Percentiles rank a stretch among this genome's conserved stretches.
phyloP scores from a whole-genome alignment of 2,888 invertebrate species.

The Trichogramma dendrolimi region DNA sequence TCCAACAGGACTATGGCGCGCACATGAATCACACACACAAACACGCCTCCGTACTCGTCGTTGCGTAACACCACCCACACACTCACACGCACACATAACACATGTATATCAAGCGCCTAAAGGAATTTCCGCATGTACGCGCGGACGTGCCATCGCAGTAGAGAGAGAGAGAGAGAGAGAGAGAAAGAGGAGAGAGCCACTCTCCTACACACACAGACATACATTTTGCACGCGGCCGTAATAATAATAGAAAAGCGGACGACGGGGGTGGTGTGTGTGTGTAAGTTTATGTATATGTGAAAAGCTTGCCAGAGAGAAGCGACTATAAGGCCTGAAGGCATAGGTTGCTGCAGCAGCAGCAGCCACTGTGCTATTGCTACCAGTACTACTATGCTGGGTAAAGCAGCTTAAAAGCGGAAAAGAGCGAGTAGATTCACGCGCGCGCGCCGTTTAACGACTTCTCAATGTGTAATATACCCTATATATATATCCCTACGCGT shows the following conservation, averaged over 20 bases:
- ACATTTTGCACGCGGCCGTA: neutral
- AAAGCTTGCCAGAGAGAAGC: neutral
- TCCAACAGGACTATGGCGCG: too few relatives aligned
- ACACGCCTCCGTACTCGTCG: too few relatives aligned
- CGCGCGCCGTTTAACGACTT: constrained; percentile 12
- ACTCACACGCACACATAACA: neutral
- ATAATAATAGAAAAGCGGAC: neutral
- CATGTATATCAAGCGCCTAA: constrained; percentile 15
- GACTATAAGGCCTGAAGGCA: neutral
- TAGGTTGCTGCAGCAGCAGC: neutral
- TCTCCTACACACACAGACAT: neutral
- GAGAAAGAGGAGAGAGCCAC: neutral
- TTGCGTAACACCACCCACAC: too few relatives aligned
- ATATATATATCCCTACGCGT: too few relatives aligned
- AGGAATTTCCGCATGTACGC: constrained; percentile 20
- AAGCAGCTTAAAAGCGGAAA: too few relatives aligned
- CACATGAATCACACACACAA: too few relatives aligned
- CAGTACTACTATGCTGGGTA: too few relatives aligned
- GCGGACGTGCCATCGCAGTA: constrained; percentile 13
- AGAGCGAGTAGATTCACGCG: too few relatives aligned
- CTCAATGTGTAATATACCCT: neutral
- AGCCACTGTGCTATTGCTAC: too few relatives aligned
- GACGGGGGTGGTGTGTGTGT: neutral
- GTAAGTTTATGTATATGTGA: neutral
- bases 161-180: too few relatives aligned